Percentiles rank a stretch among this genome's conserved stretches.
These are phyloP conservation scores for Saxidomus purpurata DNA, from an alignment of 1,140 invertebrate genomes.

Conservation along the genomic window DNA sequence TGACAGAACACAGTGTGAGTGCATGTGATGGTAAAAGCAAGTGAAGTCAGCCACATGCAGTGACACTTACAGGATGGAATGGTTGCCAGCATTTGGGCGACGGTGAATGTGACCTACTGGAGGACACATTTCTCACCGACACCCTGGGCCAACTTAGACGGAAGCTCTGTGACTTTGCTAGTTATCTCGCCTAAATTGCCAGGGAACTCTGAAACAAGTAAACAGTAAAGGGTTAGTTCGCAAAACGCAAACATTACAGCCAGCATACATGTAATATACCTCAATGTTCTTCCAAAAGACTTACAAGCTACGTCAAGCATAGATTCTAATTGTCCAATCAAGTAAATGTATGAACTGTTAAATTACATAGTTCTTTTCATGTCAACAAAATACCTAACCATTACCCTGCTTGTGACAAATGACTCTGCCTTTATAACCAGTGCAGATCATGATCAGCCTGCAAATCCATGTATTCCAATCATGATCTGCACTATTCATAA, in stretches of 20 bases:
- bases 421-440: too few species aligned
- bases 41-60: conserved; percentile 23
- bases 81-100: neutral
- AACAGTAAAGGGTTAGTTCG: conserved; percentile 54
- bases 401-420: too few species aligned
- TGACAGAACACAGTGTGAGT: neutral
- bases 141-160: conserved; percentile 60
- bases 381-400: too few species aligned
- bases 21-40: neutral
- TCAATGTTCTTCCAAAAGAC: neutral
- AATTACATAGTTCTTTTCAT: too few species aligned
- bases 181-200: conserved; percentile 68
- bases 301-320: neutral
- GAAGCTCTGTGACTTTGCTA: conserved; percentile 66
- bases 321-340: too few species aligned
- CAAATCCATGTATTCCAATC: too few species aligned
- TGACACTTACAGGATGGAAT: conserved; percentile 53
- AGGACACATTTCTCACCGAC: conserved; percentile 64
- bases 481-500: too few species aligned
- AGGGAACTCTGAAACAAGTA: conserved; percentile 63
- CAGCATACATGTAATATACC: conserved; percentile 20
- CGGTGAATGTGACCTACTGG: conserved; percentile 38
- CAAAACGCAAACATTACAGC: conserved; percentile 4
- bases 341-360: too few species aligned
- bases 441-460: too few species aligned